Percentiles rank a stretch among this genome's conserved stretches.
Evolutionary conservation across 2,888 invertebrate species (phyloP).

Genomic region (Orchesellides sinensis): DNA sequence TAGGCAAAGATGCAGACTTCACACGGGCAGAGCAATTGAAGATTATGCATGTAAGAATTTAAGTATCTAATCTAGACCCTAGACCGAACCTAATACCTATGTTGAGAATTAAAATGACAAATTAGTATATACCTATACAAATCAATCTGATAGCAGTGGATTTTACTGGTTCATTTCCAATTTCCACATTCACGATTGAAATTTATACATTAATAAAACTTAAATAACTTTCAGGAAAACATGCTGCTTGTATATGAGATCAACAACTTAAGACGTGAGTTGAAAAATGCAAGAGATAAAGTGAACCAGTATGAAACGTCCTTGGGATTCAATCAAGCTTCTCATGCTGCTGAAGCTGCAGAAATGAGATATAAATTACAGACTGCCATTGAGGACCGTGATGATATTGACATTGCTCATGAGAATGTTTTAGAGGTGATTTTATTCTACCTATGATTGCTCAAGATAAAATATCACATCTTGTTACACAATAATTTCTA

Average conservation of each 20-base stretch:
- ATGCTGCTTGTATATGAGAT: slow-evolving; percentile 86
- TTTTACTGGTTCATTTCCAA: too few species aligned
- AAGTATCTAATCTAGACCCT: too few species aligned
- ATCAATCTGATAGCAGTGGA: too few species aligned
- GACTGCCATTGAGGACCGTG: slow-evolving; percentile 70
- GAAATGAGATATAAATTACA: slow-evolving; percentile 71
- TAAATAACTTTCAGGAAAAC: too few species aligned
- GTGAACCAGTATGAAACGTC: slow-evolving; percentile 85
- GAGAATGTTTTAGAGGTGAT: slow-evolving; percentile 69
- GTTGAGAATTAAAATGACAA: too few species aligned
- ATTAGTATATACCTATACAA: too few species aligned
- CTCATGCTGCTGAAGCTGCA: slow-evolving; percentile 69
- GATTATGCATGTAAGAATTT: slow-evolving; percentile 83
- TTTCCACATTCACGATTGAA: too few species aligned
- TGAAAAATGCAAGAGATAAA: slow-evolving; percentile 83
- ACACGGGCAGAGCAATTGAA: slow-evolving; percentile 81
- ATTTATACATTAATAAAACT: too few species aligned
- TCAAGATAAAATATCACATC: too few species aligned
- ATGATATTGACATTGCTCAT: slow-evolving; percentile 72
- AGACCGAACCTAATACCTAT: too few species aligned
- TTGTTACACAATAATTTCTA: too few species aligned
- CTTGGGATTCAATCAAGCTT: slow-evolving; percentile 80
- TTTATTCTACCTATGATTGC: too few species aligned
- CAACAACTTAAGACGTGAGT: slow-evolving; percentile 84
- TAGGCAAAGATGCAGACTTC: slow-evolving; percentile 78